phyloP scores from a whole-genome alignment of 1,140 invertebrate genomes.

The Akabosia matsudoensis region DNA sequence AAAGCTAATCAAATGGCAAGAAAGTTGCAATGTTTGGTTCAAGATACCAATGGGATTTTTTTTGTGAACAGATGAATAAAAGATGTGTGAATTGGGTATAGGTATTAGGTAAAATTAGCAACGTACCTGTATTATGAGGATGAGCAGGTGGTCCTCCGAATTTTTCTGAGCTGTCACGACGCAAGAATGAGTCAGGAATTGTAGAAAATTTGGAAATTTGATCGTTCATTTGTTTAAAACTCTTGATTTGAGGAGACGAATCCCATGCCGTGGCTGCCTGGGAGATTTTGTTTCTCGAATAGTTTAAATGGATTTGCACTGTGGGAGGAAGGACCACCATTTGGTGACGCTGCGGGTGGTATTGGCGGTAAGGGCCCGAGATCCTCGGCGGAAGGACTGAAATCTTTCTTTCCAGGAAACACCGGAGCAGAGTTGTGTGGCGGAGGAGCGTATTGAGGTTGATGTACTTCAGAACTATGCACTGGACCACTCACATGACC shows the following conservation, averaged over 20 bases:
- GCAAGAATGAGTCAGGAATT: neutral
- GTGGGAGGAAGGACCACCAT: neutral
- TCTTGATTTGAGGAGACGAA: slow-evolving; percentile 2
- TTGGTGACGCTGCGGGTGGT: neutral
- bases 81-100: neutral
- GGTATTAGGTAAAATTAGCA: neutral
- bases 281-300: neutral
- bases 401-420: neutral
- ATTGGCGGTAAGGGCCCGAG: neutral
- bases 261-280: neutral
- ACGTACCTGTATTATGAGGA: neutral
- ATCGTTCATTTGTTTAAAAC: neutral
- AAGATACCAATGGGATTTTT: too few relatives aligned
- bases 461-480: neutral
- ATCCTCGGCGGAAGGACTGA: neutral
- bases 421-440: neutral
- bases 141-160: neutral
- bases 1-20: too few relatives aligned
- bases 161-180: neutral
- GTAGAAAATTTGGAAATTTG: neutral
- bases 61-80: too few relatives aligned
- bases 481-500: neutral
- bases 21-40: too few relatives aligned
- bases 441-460: neutral
- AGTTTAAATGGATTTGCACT: slow-evolving; percentile 3